Conservation (phyloP, 1,140 invertebrate genomes). For the Papilio aristodemus region DNA sequence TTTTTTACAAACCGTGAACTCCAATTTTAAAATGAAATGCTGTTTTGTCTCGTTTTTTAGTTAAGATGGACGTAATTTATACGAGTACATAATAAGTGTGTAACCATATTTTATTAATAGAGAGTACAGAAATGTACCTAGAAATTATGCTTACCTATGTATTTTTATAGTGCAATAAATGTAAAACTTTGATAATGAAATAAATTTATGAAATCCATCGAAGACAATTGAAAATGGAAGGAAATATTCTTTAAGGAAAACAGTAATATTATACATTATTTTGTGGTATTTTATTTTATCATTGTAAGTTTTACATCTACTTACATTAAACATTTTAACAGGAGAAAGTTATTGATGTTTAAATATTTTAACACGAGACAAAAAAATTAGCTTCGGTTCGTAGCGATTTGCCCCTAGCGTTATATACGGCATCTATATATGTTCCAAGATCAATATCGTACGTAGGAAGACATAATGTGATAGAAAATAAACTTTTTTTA, state of each 20-base stretch:
- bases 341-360: background rate
- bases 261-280: conserved; percentile 15
- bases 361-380: conserved; percentile 1
- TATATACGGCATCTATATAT: conserved; percentile 63
- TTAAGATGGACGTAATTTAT: conserved; percentile 51
- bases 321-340: background rate
- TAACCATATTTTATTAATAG: conserved; percentile 67
- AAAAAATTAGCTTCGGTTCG: conserved; percentile 61
- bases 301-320: too few species aligned
- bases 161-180: conserved; percentile 76
- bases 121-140: conserved; percentile 78
- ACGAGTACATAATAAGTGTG: conserved; percentile 58
- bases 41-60: conserved; percentile 47
- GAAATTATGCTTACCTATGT: conserved; percentile 74
- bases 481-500: conserved; percentile 79
- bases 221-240: conserved; percentile 25
- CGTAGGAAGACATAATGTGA: conserved; percentile 76
- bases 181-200: conserved; percentile 1
- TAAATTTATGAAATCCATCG: background rate
- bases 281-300: conserved; percentile 24
- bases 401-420: conserved; percentile 63
- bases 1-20: conserved; percentile 22
- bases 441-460: conserved; percentile 73
- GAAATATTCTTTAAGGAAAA: conserved; percentile 11
- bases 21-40: conserved; percentile 8